A percentile compares a stretch with the other conserved stretches of the same genome.
phyloP scores from a whole-genome alignment of 2,888 invertebrate species.

The Neoitamus cyanurus region DNA sequence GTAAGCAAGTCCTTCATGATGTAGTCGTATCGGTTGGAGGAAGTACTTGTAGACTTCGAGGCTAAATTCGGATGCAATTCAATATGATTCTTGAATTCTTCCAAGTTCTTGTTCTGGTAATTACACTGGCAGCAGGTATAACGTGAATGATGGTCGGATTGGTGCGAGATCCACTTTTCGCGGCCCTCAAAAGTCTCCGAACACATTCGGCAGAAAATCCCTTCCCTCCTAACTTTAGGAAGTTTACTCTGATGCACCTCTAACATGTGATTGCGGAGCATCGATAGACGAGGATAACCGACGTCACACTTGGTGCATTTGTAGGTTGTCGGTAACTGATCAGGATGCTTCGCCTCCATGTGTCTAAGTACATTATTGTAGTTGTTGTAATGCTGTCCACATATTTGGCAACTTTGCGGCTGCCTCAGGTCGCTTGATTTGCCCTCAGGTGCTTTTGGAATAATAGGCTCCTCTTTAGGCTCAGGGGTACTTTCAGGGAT shows the following conservation, averaged over 20 bases:
- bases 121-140: constrained; percentile 54
- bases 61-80: constrained; percentile 47
- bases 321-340: constrained; percentile 65
- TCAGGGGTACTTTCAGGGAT: neutral
- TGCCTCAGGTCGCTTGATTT: constrained; percentile 57
- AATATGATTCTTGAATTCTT: constrained; percentile 53
- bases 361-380: constrained; percentile 66
- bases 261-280: constrained; percentile 65
- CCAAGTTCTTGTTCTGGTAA: constrained; percentile 49
- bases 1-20: constrained; percentile 66
- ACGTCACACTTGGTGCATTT: constrained; percentile 64
- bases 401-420: constrained; percentile 66
- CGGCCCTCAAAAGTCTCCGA: constrained; percentile 49
- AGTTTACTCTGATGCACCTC: constrained; percentile 61
- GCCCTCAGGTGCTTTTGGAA: neutral
- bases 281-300: constrained; percentile 65
- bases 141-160: constrained; percentile 48
- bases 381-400: constrained; percentile 66
- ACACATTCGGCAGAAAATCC: constrained; percentile 57
- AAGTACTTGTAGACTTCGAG: neutral
- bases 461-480: neutral
- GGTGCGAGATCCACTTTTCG: constrained; percentile 54
- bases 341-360: constrained; percentile 67
- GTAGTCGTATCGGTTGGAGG: constrained; percentile 62
- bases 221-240: constrained; percentile 62